Evolutionary conservation across 2,797 vertebrate species (phyloP), one percentile per base, ranked within the genome.

Genomic region (Gymnothorax reevesii): DNA sequence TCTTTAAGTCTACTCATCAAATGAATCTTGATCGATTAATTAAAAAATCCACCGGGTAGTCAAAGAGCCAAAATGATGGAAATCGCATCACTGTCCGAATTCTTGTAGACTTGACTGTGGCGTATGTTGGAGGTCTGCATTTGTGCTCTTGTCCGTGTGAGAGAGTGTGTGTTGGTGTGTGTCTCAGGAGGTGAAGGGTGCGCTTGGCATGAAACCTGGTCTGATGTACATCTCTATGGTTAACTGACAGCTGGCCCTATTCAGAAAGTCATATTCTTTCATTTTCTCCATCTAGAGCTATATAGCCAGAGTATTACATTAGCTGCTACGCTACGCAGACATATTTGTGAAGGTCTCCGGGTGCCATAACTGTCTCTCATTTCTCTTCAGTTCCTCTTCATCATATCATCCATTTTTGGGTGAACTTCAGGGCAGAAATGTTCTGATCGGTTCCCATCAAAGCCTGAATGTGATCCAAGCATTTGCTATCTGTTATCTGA

Each of bases 401-500:
- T 7, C 49, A 27, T 42, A 77, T 80, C 55, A 80, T 25, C 55
- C 49, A 80, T 80, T 80, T 80, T 54, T 22, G 22, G 22, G 77
- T 80, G 49, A 80, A 77, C 27, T 77, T 77, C 6, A 25, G 49
- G 42, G 7, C 84, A 55, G 66, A 5, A 33, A 42, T 83, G 64
- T 86, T 49, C 62, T 6, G n/a, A 54, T 79, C 77, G 17, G 25
- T 83, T 86, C 64, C 80, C 80, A 86, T 49, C 59, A 71, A n/a
- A 64, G 77, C 25, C 69, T 20, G 57, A 83, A 73, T 86, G 79
- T 55, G 82, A 69, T 69, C 66, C 82, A 57, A 7, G 62, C 64
- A 62, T 75, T 75, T 13, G 1, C 82, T 69, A 33, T 12, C 60
- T 54, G 9, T 49, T 84, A 64, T 66, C 57, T 49, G 66, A 64